Evolutionary conservation across 1,140 invertebrate species (phyloP), one percentile per base, ranked within the genome.

Genomic region (Pogonomyrmex californicus): DNA sequence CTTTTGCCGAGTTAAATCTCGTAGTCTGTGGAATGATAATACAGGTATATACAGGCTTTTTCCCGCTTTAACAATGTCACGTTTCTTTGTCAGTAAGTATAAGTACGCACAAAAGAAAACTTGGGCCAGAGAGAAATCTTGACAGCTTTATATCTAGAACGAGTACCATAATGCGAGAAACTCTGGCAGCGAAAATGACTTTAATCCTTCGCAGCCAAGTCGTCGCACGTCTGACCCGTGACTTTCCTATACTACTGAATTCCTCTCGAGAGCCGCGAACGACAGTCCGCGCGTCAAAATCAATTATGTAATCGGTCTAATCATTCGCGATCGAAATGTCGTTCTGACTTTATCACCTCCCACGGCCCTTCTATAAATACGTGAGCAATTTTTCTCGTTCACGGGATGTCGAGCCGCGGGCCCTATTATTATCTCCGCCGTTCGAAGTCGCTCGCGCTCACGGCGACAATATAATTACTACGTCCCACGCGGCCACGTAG

Each of bases 381-480:
- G n/a, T 41, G 17, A 38, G 54, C 68, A 36, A 62, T 60, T 83
- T 38, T 47, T 62, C 51, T 75, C n/a, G 41, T n/a, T 36, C 23
- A 41, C 17, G 36, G 73, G 30, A 71, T 7, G 36, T 36, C 65
- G 63, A 12, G 63, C 9, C 36, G 14, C 38, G 66, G 38, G 38
- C 36, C 54, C 54, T 56, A 30, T 75, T 49, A 83, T 83, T 75
- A 83, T 75, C 68, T 47, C 38, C 79, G 66, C 30, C 44, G 12
- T 75, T 60, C 51, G 62, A 68, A 60, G 85, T 76, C 87, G 68
- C 60, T 70, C 62, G 44, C 66, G 14, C 41, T 51, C 49, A 70
- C 85, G 23, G 58, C 86, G 38, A 85, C 78, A 87, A 89, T 90
- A 90, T 90, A 89, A 90, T 90, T 90, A 89, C 78, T 62, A 78